Conservation (phyloP, 2,888 invertebrate species). For the Rhamnusium bicolor region DNA sequence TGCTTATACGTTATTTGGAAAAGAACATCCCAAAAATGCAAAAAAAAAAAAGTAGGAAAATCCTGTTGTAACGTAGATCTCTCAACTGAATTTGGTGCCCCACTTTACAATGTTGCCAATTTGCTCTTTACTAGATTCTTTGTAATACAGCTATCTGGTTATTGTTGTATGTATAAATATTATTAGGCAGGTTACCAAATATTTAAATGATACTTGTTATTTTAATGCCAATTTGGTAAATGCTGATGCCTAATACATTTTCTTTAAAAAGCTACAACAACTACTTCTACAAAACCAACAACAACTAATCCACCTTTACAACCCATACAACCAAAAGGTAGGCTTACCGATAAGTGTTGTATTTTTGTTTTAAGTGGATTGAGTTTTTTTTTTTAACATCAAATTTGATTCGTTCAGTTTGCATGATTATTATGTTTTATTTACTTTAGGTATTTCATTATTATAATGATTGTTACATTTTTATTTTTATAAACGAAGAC, state of each 20-base stretch:
- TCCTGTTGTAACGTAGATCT: no score
- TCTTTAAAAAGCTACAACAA: conserved; percentile 62
- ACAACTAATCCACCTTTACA: conserved; percentile 63
- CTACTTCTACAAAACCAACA: conserved; percentile 66
- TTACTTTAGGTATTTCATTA: background rate
- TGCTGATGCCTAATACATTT: conserved; percentile 34
- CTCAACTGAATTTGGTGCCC: no score
- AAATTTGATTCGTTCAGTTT: background rate
- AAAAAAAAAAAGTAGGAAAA: no score
- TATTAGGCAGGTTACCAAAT: background rate
- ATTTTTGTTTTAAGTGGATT: background rate
- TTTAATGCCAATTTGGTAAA: conserved; percentile 1
- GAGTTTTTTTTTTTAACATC: background rate
- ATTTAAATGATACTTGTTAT: background rate
- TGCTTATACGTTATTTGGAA: no score
- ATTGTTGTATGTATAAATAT: background rate
- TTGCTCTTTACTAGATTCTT: no score
- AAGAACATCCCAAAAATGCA: no score
- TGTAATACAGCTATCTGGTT: no score
- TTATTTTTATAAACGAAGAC: background rate
- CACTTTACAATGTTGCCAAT: no score
- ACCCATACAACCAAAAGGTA: conserved; percentile 71
- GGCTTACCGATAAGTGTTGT: conserved; percentile 54
- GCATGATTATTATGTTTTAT: conserved; percentile 4
- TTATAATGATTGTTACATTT: no score